Percentiles rank a stretch among this genome's conserved stretches.
Conservation (phyloP, 2,797 vertebrate genomes). For the Myotis myotis region DNA sequence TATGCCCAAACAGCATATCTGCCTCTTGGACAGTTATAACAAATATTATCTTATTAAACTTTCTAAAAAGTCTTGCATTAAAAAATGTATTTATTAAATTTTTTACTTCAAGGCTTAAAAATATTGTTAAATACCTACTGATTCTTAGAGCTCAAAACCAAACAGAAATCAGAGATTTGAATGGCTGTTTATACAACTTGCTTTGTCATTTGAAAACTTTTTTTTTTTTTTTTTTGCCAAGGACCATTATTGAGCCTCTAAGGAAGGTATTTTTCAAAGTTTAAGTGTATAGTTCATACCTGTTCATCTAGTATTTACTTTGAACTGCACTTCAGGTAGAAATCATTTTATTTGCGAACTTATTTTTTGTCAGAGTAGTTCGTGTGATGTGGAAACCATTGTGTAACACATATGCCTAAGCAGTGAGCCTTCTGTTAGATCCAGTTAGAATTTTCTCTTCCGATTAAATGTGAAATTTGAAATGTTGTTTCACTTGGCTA, state of each 20-base stretch:
- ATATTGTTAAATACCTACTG: neutral
- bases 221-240: neutral
- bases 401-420: conserved; percentile 73
- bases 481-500: conserved; percentile 77
- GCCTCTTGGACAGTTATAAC: neutral
- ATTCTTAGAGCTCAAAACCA: conserved; percentile 19
- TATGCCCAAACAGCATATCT: neutral
- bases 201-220: neutral
- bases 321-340: conserved; percentile 68
- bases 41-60: neutral
- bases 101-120: neutral
- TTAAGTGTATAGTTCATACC: conserved; percentile 55
- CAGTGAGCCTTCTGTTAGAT: conserved; percentile 80
- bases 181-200: neutral
- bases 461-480: conserved; percentile 74
- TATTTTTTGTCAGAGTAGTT: neutral
- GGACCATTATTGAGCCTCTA: neutral
- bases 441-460: conserved; percentile 79
- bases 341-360: conserved; percentile 76
- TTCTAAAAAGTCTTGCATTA: neutral
- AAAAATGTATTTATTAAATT: neutral
- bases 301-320: conserved; percentile 41
- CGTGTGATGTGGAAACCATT: conserved; percentile 42
- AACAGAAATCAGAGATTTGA: conserved; percentile 42
- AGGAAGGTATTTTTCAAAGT: conserved; percentile 58